Conservation (phyloP, 2,888 invertebrate species). For the Athripsodes cinereus region DNA sequence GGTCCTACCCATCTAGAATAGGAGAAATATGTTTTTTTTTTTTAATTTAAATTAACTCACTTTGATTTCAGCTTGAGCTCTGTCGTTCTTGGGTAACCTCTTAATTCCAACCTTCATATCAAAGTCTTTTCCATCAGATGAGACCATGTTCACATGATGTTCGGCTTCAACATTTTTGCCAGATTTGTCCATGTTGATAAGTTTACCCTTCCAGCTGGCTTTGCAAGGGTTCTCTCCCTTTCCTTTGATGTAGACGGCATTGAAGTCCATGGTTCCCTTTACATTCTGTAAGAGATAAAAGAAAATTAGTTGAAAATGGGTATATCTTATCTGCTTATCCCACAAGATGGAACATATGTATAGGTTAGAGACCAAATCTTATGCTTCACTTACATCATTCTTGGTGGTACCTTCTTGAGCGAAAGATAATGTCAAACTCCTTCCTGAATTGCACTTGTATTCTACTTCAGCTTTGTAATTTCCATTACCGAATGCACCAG, state of each 20-base stretch:
- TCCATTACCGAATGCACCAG: conserved; percentile 32
- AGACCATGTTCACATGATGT: conserved; percentile 36
- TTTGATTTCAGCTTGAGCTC: conserved; percentile 24
- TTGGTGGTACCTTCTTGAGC: conserved; percentile 29
- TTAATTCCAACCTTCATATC: conserved; percentile 33
- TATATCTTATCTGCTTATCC: no score
- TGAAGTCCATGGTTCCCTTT: not conserved
- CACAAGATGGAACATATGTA: no score
- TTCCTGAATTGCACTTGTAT: conserved; percentile 43
- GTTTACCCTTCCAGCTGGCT: conserved; percentile 38
- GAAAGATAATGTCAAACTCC: conserved; percentile 39
- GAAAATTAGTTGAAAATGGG: no score
- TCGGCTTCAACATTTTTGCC: conserved; percentile 38
- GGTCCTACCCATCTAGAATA: no score
- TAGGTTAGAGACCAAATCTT: not conserved
- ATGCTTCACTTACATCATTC: conserved; percentile 10
- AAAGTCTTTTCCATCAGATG: conserved; percentile 34
- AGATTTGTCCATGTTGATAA: conserved; percentile 35
- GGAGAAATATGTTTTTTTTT: no score
- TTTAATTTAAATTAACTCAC: no score
- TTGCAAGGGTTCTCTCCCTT: conserved; percentile 23
- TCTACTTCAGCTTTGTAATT: conserved; percentile 29
- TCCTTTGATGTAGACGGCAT: not conserved
- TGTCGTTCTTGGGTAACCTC: conserved; percentile 36
- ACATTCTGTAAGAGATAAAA: conserved; percentile 9